Evolutionary conservation across 2,888 invertebrate genomes (phyloP).

Genomic region (Idaea dimidiata): DNA sequence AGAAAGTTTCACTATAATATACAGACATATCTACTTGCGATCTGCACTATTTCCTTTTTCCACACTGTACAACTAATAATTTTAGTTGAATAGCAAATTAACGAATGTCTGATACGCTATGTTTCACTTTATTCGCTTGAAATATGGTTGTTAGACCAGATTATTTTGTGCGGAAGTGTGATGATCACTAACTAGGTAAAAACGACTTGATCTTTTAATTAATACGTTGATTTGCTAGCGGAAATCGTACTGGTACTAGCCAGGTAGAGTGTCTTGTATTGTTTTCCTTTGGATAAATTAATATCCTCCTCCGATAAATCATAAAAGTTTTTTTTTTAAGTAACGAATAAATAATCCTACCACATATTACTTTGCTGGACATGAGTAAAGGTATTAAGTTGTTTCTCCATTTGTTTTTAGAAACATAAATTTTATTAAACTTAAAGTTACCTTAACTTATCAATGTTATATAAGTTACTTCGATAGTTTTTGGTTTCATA

Average conservation of each 20-base stretch:
- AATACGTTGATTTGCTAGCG: not conserved
- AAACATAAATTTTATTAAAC: no score
- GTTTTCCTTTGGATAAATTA: not conserved
- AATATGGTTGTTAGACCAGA: conserved; percentile 6
- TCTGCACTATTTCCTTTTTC: conserved; percentile 64
- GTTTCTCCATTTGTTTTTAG: not conserved
- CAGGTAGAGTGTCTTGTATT: not conserved
- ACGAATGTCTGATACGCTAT: conserved; percentile 9
- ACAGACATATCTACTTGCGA: conserved; percentile 46
- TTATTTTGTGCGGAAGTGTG: not conserved
- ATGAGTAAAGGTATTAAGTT: no score
- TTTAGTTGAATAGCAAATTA: conserved; percentile 40
- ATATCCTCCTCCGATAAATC: not conserved
- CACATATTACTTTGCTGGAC: no score
- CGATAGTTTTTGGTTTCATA: no score
- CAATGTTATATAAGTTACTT: no score
- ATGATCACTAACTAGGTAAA: not conserved
- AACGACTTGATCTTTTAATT: not conserved
- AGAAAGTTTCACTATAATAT: conserved; percentile 62
- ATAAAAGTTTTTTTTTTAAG: no score
- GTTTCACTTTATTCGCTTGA: conserved; percentile 8
- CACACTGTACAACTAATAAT: conserved; percentile 41
- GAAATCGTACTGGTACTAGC: not conserved
- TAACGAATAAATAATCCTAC: no score
- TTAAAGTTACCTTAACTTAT: not conserved